These are phyloP conservation scores for Arvicanthis niloticus DNA, from an alignment of 2,113 vertebrate genomes.

Conservation along the genomic window DNA sequence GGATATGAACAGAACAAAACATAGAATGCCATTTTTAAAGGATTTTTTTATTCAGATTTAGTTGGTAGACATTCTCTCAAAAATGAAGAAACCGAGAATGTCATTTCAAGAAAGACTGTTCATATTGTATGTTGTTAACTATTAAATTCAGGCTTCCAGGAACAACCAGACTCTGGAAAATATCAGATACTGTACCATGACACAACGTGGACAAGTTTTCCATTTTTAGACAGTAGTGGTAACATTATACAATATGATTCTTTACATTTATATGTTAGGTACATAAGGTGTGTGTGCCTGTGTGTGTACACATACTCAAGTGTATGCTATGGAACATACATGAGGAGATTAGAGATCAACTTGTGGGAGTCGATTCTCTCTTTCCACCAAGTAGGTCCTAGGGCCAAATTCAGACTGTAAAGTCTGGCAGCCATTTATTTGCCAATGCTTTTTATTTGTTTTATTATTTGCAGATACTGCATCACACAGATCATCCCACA, in stretches of 20 bases:
- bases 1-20: background rate
- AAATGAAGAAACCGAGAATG: conserved; percentile 26
- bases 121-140: conserved; percentile 20
- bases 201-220: background rate
- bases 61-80: conserved; percentile 26
- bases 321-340: background rate
- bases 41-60: background rate
- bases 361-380: background rate
- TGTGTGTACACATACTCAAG: background rate
- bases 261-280: background rate
- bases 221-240: background rate
- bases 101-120: conserved; percentile 48
- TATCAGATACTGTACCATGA: background rate
- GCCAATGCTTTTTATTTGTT: background rate
- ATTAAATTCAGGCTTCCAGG: conserved; percentile 46
- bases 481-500: background rate
- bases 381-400: background rate
- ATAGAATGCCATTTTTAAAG: background rate
- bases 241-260: background rate
- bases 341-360: background rate
- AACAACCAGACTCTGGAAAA: conserved; percentile 45
- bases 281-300: too few relatives aligned
- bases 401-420: background rate
- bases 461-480: background rate
- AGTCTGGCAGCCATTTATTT: background rate